These are phyloP conservation scores for Chymomyza costata DNA, from an alignment of 1,140 invertebrate species.

Conservation along the genomic window DNA sequence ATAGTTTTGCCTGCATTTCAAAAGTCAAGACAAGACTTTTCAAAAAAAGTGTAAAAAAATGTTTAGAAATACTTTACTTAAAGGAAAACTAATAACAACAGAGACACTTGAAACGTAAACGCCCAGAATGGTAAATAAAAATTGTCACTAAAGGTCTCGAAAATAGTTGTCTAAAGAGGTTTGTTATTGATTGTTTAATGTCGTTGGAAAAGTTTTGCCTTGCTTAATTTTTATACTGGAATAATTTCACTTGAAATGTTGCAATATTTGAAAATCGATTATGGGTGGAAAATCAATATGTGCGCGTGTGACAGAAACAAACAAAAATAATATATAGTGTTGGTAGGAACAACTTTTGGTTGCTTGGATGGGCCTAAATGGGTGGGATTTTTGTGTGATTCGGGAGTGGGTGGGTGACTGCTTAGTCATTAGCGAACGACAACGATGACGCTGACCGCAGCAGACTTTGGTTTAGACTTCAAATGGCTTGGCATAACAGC, in stretches of 20 bases:
- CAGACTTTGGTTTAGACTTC: too few species aligned
- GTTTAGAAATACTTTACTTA: too few species aligned
- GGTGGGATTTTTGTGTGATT: slow-evolving; percentile 16
- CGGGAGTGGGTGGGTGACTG: slow-evolving; percentile 3
- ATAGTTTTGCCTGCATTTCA: too few species aligned
- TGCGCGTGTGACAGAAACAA: slow-evolving; percentile 42
- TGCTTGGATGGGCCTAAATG: too few species aligned
- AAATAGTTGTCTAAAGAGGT: slow-evolving; percentile 1
- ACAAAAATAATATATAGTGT: too few species aligned
- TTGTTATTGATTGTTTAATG: slow-evolving; percentile 23
- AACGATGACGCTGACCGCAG: too few species aligned
- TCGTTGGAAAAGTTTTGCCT: slow-evolving; percentile 28
- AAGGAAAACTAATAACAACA: slow-evolving; percentile 16
- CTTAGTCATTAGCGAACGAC: slow-evolving; percentile 40
- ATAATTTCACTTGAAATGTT: too few species aligned
- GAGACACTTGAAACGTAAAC: slow-evolving; percentile 17
- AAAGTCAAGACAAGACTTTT: too few species aligned
- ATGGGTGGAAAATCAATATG: slow-evolving; percentile 54
- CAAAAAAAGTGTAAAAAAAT: too few species aligned
- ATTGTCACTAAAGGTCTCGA: slow-evolving; percentile 3
- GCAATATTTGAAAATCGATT: slow-evolving; percentile 49
- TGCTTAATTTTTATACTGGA: too few species aligned
- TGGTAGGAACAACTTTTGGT: too few species aligned
- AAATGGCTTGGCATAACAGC: slow-evolving; percentile 12
- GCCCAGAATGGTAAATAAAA: background rate